These are phyloP conservation scores for Hirtodrosophila duncani DNA, from an alignment of 2,888 invertebrate genomes.

Conservation along the genomic window DNA sequence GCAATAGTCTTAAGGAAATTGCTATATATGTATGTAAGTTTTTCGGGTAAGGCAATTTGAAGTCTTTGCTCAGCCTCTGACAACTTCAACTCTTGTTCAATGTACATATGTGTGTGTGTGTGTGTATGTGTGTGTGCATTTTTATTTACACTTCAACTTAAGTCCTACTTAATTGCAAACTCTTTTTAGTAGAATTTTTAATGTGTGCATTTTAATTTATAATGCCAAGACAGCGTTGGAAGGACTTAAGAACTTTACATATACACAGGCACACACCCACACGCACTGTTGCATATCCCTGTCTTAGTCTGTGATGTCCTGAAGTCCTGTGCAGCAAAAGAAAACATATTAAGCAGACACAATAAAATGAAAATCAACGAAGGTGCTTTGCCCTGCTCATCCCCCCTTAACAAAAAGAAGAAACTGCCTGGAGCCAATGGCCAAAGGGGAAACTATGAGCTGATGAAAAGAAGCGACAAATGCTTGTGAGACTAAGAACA, in stretches of 20 bases:
- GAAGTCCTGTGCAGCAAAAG: constrained; percentile 25
- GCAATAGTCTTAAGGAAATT: constrained; percentile 72
- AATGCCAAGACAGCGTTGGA: constrained; percentile 57
- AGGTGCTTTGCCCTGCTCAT: constrained; percentile 21
- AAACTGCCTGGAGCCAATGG: constrained; percentile 8
- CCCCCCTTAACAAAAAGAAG: no score
- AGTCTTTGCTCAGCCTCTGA: constrained; percentile 34
- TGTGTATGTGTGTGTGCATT: constrained; percentile 43
- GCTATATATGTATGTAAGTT: constrained; percentile 73
- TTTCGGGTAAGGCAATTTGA: constrained; percentile 56
- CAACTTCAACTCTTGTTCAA: constrained; percentile 3
- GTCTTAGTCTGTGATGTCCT: constrained; percentile 49
- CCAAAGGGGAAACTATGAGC: not conserved
- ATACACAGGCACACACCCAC: constrained; percentile 8
- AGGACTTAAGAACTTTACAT: constrained; percentile 60
- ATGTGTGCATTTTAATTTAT: constrained; percentile 76
- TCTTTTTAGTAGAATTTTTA: constrained; percentile 73
- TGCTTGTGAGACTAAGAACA: no score
- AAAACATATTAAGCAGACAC: constrained; percentile 54
- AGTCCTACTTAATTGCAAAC: constrained; percentile 72
- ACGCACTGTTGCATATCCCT: constrained; percentile 49
- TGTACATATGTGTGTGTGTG: constrained; percentile 15
- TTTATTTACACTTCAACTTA: constrained; percentile 73
- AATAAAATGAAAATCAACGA: constrained; percentile 59
- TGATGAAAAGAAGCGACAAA: no score